These are phyloP conservation scores for Acrobasis repandana DNA, from an alignment of 2,888 invertebrate species.

Conservation along the genomic window DNA sequence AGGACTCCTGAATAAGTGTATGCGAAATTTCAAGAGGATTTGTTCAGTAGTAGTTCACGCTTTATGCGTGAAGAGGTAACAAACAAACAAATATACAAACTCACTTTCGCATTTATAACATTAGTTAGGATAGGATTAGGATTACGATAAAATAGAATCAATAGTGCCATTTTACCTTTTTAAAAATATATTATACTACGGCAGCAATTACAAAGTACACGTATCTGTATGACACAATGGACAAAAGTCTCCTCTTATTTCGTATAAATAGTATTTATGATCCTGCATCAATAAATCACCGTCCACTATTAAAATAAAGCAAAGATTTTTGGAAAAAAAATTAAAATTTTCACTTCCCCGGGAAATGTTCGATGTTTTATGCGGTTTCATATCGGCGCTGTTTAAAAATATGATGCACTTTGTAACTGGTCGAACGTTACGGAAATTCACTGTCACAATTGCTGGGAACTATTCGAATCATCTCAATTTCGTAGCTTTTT, in stretches of 20 bases:
- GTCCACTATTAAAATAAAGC: conserved; percentile 69
- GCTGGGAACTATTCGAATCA: conserved; percentile 34
- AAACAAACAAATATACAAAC: too few relatives aligned
- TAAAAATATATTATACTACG: not conserved
- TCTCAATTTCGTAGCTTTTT: conserved; percentile 28
- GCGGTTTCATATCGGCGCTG: conserved; percentile 59
- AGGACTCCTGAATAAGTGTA: too few relatives aligned
- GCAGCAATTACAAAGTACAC: conserved; percentile 42
- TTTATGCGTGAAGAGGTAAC: too few relatives aligned
- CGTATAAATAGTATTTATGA: conserved; percentile 63
- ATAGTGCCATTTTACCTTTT: not conserved
- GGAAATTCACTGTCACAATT: conserved; percentile 37
- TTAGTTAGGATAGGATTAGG: too few relatives aligned
- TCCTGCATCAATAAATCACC: conserved; percentile 70
- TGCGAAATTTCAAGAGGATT: too few relatives aligned
- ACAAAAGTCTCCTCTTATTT: conserved; percentile 54
- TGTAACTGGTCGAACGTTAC: conserved; percentile 44
- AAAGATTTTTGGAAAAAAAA: conserved; percentile 59
- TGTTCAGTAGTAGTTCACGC: too few relatives aligned
- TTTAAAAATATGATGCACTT: conserved; percentile 60
- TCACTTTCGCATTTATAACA: too few relatives aligned
- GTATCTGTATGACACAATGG: conserved; percentile 46
- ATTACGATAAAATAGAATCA: too few relatives aligned
- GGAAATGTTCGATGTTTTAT: conserved; percentile 67
- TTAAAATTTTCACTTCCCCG: conserved; percentile 65